Evolutionary conservation across 2,113 vertebrate genomes (phyloP).

Genomic region (Eublepharis macularius): DNA sequence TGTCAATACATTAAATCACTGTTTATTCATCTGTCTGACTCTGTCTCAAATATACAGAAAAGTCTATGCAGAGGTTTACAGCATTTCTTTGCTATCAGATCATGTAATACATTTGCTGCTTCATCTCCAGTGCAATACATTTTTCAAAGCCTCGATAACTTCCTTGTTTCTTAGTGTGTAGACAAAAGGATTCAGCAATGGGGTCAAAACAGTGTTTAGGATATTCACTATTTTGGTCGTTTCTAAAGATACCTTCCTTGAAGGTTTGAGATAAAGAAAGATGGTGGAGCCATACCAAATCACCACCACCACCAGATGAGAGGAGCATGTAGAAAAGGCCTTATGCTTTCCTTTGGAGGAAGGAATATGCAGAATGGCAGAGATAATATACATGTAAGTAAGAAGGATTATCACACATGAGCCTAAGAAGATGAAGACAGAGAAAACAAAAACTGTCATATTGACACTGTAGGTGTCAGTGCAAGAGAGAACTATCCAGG

Average conservation of each 20-base stretch:
- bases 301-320: constrained; percentile 43
- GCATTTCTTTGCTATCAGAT: no score
- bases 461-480: not conserved
- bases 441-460: constrained; percentile 34
- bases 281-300: constrained; percentile 42
- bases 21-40: no score
- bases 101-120: not conserved
- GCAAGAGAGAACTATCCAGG: constrained; percentile 34
- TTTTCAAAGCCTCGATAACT: not conserved
- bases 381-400: constrained; percentile 30
- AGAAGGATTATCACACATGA: constrained; percentile 1
- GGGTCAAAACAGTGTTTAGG: constrained; percentile 15
- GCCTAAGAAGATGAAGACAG: constrained; percentile 13
- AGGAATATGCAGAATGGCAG: constrained; percentile 18
- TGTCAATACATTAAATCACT: no score
- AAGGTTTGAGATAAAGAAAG: constrained; percentile 41
- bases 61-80: no score
- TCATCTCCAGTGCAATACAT: not conserved
- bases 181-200: not conserved
- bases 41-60: no score
- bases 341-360: constrained; percentile 32
- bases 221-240: constrained; percentile 35
- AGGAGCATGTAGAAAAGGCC: constrained; percentile 41
- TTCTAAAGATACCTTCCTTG: constrained; percentile 14
- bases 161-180: not conserved